A percentile compares a stretch with the other conserved stretches of the same genome.
Conservation (phyloP, 2,888 invertebrate genomes). For the Deladenus siricidicola region DNA sequence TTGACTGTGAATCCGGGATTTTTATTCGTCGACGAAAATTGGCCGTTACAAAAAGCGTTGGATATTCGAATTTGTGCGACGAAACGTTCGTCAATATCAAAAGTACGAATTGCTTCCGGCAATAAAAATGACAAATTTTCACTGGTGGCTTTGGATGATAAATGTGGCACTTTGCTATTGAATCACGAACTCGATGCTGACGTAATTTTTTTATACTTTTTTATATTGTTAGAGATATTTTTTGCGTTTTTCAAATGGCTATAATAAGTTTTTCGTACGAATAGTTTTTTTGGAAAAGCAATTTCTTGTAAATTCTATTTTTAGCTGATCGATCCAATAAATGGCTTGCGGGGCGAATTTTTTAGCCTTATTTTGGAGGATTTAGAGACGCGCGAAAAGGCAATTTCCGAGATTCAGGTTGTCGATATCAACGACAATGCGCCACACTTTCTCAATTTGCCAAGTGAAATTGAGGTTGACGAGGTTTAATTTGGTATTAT, state of each 20-base stretch:
- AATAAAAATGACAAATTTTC: slow-evolving; percentile 31
- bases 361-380: slow-evolving; percentile 18
- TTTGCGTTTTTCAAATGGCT: too few relatives aligned
- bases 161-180: slow-evolving; percentile 37
- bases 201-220: too few relatives aligned
- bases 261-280: too few relatives aligned
- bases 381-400: slow-evolving; percentile 12
- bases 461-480: slow-evolving; percentile 62
- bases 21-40: slow-evolving; percentile 45
- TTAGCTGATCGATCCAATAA: neutral
- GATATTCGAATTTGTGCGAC: slow-evolving; percentile 39
- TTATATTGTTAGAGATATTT: too few relatives aligned
- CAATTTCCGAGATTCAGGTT: slow-evolving; percentile 49
- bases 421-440: slow-evolving; percentile 56
- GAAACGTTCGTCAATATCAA: neutral
- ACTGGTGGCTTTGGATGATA: slow-evolving; percentile 33
- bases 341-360: neutral
- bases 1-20: slow-evolving; percentile 41
- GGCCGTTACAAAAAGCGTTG: slow-evolving; percentile 35
- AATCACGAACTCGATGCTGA: slow-evolving; percentile 42
- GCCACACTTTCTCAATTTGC: slow-evolving; percentile 60
- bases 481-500: too few relatives aligned
- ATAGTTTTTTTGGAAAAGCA: too few relatives aligned
- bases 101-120: slow-evolving; percentile 31
- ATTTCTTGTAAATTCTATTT: too few relatives aligned